Base-by-base conservation (phyloP, 1,140 invertebrate genomes). In the Drosophila tsacasi region DNA sequence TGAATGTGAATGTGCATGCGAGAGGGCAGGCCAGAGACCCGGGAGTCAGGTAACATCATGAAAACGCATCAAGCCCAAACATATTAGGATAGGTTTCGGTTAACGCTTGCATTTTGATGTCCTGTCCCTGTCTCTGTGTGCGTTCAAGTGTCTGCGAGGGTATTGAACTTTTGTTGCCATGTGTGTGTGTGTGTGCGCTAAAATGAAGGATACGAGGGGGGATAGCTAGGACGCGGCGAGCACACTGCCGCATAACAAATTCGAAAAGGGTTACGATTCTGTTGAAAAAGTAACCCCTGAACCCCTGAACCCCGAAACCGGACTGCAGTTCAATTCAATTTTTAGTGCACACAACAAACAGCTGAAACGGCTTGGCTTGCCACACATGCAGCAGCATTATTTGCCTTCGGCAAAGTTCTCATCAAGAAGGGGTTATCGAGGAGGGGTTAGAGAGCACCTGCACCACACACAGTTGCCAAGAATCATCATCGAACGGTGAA, bases 71-170 rank as follows among this genome's bases (percentile, higher is more conserved):
- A 90, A 90, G 85, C 85, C 65, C 81, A 90, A 90, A 90, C 83
- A 90, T 90, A 90, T 90, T 90, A 90, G 85, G 85, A 90, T 90
- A 90, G 85, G 85, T 90, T 90, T 90, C 76, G 81, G 64, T 90
- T 89, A 89, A 89, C 82, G 85, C 84, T 73, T 87, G 85, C 84
- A 87, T 89, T 87, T 83, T 87, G 84, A 89, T 83, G 77, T 89
- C 74, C 68, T 75, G 55, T n/a, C n/a, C 50, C 15, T 39, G 47
- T 25, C 13, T 25, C 1, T 17, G 13, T 25, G n/a, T 50, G 46
- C 25, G 46, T 17, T 10, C 58, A 37, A 37, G 27, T 65, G 55
- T 69, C 25, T 72, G 32, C n/a, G 54, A 83, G 84, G 83, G 67
- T 83, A 87, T 83, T 87, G 83, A 87, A 89, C 83, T 73, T 65